Evolutionary conservation across 1,140 invertebrate genomes (phyloP), one percentile per base, ranked within the genome.

Genomic region (Melipona quadrifasciata): DNA sequence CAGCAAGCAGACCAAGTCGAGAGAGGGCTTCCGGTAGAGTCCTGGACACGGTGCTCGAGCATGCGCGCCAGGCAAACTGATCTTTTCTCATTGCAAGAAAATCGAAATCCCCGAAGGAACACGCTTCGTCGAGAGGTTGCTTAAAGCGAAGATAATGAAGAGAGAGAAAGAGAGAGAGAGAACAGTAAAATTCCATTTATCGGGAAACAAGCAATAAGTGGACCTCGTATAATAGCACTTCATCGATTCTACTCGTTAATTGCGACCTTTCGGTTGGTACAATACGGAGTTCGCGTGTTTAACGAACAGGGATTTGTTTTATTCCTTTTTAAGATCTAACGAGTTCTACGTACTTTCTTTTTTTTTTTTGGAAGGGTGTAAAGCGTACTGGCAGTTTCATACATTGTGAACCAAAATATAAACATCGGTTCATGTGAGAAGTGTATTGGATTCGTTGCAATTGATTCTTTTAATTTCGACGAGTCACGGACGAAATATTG

Each of bases 1-100:
- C 87, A 84, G 87, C 91, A 90, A 84, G 87, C 91, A 89, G 89
- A 90, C 89, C 90, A 83, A 90, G 84, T 90, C 86, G 85, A 67
- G 58, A 47, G 39, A 31, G 31, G 31, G 19, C 92, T 93, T 93
- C 92, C 93, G 93, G 88, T 86, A 87, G 64, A 73, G 88, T 71
- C 86, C 85, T 83, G 87, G 86, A 91, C 82, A 71, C 68, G 58
- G 31, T 82, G 81, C 61, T 82, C 85, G 78, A 86, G n/a, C 78
- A 79, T 74, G 68, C 53, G 0, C 61, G 0, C 61, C 70, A 80
- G 87, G 79, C 76, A 76, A 82, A 79, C 79, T 47, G 87, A 80
- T 84, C 86, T 76, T 47, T 24, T 16, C 34, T 24, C 19, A 2
- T 6, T 47, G 61, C 39, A 12, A 21, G 61, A 16, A n/a, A 31